Evolutionary conservation across 30 jellyfish, hydroid and myxozoan genomes (phyloP).

Genomic region (Aurelia aurita): DNA sequence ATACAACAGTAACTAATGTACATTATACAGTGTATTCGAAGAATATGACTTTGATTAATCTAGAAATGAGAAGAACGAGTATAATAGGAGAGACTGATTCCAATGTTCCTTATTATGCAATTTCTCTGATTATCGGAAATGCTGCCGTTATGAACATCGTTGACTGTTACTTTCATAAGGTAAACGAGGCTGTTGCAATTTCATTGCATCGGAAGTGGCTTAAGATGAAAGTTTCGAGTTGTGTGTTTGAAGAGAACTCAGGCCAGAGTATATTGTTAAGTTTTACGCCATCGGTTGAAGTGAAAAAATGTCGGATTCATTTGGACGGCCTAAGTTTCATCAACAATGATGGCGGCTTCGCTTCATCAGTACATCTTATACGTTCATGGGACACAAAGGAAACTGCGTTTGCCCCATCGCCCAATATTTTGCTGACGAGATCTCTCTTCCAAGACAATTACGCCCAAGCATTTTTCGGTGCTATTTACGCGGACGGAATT

Average conservation of each 20-base stretch:
- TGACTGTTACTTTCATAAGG: conserved; percentile 36
- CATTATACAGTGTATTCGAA: conserved; percentile 58
- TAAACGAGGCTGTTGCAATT: conserved; percentile 84
- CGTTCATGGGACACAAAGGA: conserved; percentile 5
- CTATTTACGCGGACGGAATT: conserved; percentile 92
- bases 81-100: conserved; percentile 52
- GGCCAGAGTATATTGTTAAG: conserved; percentile 84
- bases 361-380: conserved; percentile 83
- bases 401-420: not conserved
- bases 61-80: conserved; percentile 26
- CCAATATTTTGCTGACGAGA: conserved; percentile 10
- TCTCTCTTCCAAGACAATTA: conserved; percentile 65
- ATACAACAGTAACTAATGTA: conserved; percentile 23
- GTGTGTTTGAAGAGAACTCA: conserved; percentile 57
- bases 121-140: conserved; percentile 40
- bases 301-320: conserved; percentile 22
- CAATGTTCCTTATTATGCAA: conserved; percentile 68
- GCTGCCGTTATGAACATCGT: conserved; percentile 31
- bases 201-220: conserved; percentile 39
- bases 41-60: conserved; percentile 22
- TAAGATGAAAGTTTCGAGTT: conserved; percentile 12
- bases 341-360: conserved; percentile 81
- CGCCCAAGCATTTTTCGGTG: conserved; percentile 92
- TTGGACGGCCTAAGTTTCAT: conserved; percentile 19
- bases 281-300: conserved; percentile 41